Evolutionary conservation across 2,113 vertebrate genomes (phyloP).

Genomic region (Onychostoma macrolepis): DNA sequence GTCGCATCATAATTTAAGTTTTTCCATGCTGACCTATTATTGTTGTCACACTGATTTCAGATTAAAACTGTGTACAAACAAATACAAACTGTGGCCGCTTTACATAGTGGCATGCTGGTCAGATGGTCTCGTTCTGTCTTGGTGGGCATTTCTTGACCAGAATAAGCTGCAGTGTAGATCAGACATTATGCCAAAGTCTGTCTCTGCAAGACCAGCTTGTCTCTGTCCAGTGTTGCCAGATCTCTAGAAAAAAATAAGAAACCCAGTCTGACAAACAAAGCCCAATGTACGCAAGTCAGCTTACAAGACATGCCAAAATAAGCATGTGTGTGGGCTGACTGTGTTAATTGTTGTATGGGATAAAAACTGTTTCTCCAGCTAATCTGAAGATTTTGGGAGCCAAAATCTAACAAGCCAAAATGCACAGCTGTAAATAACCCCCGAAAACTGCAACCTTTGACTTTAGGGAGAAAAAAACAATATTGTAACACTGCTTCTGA

Average conservation of each 20-base stretch:
- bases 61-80: neutral
- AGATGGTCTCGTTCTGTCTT: neutral
- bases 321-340: neutral
- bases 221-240: neutral
- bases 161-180: neutral
- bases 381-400: neutral
- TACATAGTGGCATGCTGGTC: neutral
- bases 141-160: conserved; percentile 2
- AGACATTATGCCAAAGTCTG: neutral
- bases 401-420: neutral
- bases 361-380: neutral
- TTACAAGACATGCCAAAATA: neutral
- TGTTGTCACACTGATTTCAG: neutral
- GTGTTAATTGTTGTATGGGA: neutral
- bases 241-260: neutral
- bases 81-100: neutral
- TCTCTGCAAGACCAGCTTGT: neutral
- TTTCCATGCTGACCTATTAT: neutral
- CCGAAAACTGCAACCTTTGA: neutral
- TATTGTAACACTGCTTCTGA: too few species aligned
- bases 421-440: neutral
- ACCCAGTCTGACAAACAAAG: neutral
- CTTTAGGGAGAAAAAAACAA: too few species aligned
- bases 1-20: neutral
- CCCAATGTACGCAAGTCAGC: neutral